Evolutionary conservation across 2,113 vertebrate species (phyloP).

Genomic region (Dicerorhinus sumatrensis): DNA sequence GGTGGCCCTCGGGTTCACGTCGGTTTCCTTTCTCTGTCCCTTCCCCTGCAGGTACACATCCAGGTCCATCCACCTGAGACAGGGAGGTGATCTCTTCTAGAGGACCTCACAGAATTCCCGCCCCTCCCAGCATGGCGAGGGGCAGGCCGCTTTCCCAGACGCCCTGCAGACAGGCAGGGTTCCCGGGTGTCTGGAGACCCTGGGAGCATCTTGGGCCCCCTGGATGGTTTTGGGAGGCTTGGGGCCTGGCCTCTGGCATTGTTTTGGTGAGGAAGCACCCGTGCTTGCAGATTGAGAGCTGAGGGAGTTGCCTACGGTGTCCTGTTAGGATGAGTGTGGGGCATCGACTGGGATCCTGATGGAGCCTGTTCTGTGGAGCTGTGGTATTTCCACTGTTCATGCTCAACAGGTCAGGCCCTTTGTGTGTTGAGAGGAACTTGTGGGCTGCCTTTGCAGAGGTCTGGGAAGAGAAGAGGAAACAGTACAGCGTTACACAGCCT

Average conservation of each 20-base stretch:
- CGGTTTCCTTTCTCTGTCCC: neutral
- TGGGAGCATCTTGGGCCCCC: neutral
- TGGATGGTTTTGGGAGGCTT: neutral
- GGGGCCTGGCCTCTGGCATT: neutral
- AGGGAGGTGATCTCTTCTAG: no score
- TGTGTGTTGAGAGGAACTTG: neutral
- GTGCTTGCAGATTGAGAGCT: neutral
- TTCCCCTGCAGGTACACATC: neutral
- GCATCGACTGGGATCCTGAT: neutral
- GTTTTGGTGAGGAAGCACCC: neutral
- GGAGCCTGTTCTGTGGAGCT: neutral
- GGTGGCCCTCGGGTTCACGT: neutral
- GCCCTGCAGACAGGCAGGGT: neutral
- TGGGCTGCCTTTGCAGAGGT: neutral
- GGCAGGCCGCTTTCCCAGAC: neutral
- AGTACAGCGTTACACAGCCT: neutral
- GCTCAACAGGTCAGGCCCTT: neutral
- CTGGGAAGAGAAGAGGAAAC: neutral
- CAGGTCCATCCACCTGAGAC: neutral
- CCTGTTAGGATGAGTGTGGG: neutral
- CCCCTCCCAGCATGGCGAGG: neutral
- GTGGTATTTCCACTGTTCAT: neutral
- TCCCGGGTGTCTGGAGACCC: neutral
- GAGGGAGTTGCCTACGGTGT: neutral
- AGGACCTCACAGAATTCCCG: neutral